These are phyloP conservation scores for Nothobranchius kuhntae DNA, from an alignment of 2,113 vertebrate species.

Conservation along the genomic window DNA sequence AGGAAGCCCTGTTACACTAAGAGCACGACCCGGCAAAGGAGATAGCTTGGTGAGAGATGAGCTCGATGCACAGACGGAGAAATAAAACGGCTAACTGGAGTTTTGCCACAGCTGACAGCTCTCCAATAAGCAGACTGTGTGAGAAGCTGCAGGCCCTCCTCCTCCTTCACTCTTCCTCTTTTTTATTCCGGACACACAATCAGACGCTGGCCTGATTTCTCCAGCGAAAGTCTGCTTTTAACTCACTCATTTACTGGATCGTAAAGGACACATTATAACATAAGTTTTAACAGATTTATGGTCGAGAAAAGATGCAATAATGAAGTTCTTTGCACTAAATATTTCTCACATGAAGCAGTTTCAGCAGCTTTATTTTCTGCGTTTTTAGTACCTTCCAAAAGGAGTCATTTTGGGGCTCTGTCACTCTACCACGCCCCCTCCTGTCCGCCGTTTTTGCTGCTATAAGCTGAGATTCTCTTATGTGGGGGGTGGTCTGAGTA, in stretches of 20 bases:
- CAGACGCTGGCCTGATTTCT: slow-evolving; percentile 39
- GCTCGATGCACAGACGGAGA: slow-evolving; percentile 39
- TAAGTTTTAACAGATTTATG: too few species aligned
- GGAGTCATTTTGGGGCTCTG: too few species aligned
- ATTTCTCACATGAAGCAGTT: too few species aligned
- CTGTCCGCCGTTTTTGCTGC: too few species aligned
- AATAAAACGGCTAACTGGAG: slow-evolving; percentile 63
- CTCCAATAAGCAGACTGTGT: slow-evolving; percentile 60
- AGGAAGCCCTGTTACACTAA: slow-evolving; percentile 36
- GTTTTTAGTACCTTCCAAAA: too few species aligned
- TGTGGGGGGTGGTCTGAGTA: too few species aligned
- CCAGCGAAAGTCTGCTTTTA: slow-evolving; percentile 9
- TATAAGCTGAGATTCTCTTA: too few species aligned
- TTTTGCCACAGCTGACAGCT: slow-evolving; percentile 62
- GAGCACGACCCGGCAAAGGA: slow-evolving; percentile 42
- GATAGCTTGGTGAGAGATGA: slow-evolving; percentile 10
- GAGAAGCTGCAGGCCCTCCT: slow-evolving; percentile 45
- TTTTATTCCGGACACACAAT: slow-evolving; percentile 43
- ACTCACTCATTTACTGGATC: background rate
- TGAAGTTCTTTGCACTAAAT: too few species aligned
- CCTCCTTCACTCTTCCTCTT: slow-evolving; percentile 22
- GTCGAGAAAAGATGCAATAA: too few species aligned
- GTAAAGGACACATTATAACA: too few species aligned
- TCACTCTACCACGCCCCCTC: too few species aligned
- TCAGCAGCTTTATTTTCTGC: too few species aligned